Evolutionary conservation across 2,113 vertebrate species (phyloP).

Genomic region (Cacatua alba): DNA sequence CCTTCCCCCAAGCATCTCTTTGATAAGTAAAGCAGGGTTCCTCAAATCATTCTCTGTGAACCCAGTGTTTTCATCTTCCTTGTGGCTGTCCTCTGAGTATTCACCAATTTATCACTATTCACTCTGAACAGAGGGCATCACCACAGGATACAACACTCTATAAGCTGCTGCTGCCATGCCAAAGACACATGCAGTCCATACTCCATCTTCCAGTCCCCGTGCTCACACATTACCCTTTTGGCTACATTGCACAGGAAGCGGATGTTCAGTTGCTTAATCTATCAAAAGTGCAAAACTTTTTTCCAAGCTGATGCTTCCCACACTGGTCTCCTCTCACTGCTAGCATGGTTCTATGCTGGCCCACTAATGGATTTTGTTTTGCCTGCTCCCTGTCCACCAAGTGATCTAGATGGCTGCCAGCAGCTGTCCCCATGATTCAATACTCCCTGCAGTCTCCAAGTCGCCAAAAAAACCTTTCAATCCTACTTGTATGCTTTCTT

Average conservation of each 20-base stretch:
- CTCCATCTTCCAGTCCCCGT: conserved; percentile 33
- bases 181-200: not conserved
- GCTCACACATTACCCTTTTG: conserved; percentile 36
- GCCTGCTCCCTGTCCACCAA: conserved; percentile 15
- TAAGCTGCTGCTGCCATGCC: conserved; percentile 8
- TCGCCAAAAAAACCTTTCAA: not conserved
- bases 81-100: not conserved
- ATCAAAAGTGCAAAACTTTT: conserved; percentile 42
- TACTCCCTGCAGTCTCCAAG: not conserved
- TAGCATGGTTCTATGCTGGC: not conserved
- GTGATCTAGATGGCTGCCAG: not conserved
- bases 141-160: conserved; percentile 9
- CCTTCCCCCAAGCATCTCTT: conserved; percentile 26
- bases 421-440: not conserved
- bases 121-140: conserved; percentile 28
- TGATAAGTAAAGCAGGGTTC: conserved; percentile 24
- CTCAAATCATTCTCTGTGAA: conserved; percentile 18
- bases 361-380: not conserved
- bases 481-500: not conserved
- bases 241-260: conserved; percentile 18
- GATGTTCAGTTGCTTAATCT: conserved; percentile 40
- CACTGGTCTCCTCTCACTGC: not conserved
- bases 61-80: not conserved
- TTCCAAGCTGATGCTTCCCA: conserved; percentile 46
- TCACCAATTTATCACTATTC: conserved; percentile 30